A percentile compares a stretch with the other conserved stretches of the same genome.
Conservation (phyloP, 2,113 vertebrate genomes). For the Nyctereutes procyonoides region DNA sequence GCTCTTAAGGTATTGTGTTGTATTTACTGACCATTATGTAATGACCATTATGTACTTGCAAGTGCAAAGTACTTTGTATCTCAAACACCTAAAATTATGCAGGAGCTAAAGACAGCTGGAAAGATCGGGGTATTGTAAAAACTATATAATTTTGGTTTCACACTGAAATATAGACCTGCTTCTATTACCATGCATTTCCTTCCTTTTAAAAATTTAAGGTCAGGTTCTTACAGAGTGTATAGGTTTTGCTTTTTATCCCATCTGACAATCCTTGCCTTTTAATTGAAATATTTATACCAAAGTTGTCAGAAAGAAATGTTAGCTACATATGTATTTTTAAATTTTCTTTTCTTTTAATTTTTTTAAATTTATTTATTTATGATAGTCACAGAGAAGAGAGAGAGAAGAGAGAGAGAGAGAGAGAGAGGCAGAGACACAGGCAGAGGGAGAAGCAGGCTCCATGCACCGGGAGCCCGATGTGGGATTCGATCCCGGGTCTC, state of each 20-base stretch:
- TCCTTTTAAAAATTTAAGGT: background rate
- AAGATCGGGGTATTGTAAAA: background rate
- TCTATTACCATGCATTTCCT: background rate
- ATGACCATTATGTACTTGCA: background rate
- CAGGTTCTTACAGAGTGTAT: background rate
- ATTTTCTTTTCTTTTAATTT: background rate
- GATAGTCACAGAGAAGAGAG: too few relatives aligned
- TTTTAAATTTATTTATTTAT: too few relatives aligned
- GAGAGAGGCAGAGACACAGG: too few relatives aligned
- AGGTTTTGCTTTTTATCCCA: background rate
- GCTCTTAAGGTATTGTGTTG: too few relatives aligned
- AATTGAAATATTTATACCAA: background rate
- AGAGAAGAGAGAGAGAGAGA: too few relatives aligned
- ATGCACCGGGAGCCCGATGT: too few relatives aligned
- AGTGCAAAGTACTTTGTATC: background rate
- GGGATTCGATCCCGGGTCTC: too few relatives aligned
- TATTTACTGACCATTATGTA: background rate
- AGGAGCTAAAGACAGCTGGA: background rate
- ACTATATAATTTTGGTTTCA: background rate
- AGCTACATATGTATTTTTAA: background rate
- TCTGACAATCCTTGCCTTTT: background rate
- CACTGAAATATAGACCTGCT: background rate
- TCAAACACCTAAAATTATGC: background rate
- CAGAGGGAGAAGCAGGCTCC: too few relatives aligned
- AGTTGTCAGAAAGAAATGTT: background rate